phyloP scores from a whole-genome alignment of 2,888 invertebrate species.

The Diplazon laetatorius region DNA sequence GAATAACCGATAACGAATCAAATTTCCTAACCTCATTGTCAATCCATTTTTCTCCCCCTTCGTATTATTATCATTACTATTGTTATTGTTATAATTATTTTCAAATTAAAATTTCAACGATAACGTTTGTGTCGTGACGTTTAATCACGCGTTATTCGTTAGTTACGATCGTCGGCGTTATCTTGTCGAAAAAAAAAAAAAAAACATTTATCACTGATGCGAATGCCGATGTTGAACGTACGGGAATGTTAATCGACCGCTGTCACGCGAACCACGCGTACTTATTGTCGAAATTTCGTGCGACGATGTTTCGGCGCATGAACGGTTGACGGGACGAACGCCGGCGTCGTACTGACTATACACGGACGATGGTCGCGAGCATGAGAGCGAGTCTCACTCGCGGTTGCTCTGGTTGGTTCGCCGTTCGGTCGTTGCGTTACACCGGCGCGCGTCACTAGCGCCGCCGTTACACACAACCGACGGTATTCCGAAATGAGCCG shows the following conservation, averaged over 20 bases:
- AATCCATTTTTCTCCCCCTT: too few relatives aligned
- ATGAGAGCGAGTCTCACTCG: not conserved
- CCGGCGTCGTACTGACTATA: slow-evolving; percentile 59
- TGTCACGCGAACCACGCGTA: slow-evolving; percentile 31
- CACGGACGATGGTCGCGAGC: not conserved
- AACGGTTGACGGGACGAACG: slow-evolving; percentile 32
- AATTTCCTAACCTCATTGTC: slow-evolving; percentile 14
- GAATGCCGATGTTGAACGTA: too few relatives aligned
- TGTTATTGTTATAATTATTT: too few relatives aligned
- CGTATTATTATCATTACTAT: too few relatives aligned
- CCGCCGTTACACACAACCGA: slow-evolving; percentile 38
- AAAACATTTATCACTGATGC: slow-evolving; percentile 20
- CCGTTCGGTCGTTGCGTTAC: not conserved
- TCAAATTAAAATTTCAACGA: not conserved
- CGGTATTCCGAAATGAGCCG: slow-evolving; percentile 47
- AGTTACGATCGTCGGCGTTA: not conserved
- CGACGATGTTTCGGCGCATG: not conserved
- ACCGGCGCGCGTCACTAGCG: slow-evolving; percentile 45
- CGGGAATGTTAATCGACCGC: not conserved
- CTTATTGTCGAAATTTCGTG: not conserved
- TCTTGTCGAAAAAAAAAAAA: too few relatives aligned
- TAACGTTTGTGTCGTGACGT: too few relatives aligned
- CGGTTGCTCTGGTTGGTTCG: slow-evolving; percentile 24
- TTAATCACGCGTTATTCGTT: too few relatives aligned
- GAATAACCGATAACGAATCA: too few relatives aligned